Percentiles rank a stretch among this genome's conserved stretches.
These are phyloP conservation scores for Rhinichthys osculus DNA, from an alignment of 2,797 vertebrate species.

Conservation along the genomic window DNA sequence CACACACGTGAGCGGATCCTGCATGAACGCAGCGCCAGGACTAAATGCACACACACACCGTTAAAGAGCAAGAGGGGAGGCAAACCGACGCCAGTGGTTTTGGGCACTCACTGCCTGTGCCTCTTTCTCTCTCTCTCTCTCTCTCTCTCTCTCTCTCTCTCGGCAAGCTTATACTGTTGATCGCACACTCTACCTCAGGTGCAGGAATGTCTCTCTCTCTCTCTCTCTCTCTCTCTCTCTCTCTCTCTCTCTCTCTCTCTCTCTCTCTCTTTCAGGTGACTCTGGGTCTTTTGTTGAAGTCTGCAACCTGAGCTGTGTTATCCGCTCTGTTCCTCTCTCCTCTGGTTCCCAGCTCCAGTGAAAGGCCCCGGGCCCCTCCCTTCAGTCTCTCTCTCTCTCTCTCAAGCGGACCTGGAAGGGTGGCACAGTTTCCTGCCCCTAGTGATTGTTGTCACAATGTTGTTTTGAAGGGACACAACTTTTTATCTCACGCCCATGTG, in stretches of 20 bases:
- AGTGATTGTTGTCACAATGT: constrained; percentile 66
- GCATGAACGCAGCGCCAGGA: constrained; percentile 12
- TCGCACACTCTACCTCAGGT: constrained; percentile 52
- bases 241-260: constrained; percentile 62
- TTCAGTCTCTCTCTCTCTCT: constrained; percentile 25
- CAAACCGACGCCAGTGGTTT: constrained; percentile 38
- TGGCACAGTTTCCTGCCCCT: constrained; percentile 78
- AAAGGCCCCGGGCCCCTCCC: constrained; percentile 54
- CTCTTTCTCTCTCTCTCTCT: too few species aligned
- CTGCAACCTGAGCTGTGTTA: constrained; percentile 62
- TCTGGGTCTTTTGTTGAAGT: constrained; percentile 67
- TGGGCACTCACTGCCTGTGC: constrained; percentile 30
- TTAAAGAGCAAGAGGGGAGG: constrained; percentile 19
- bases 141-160: not conserved
- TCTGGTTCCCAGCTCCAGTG: constrained; percentile 57
- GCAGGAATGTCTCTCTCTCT: constrained; percentile 58
- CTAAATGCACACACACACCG: not conserved
- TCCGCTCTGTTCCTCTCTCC: constrained; percentile 41
- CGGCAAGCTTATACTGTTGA: not conserved
- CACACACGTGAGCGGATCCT: constrained; percentile 13
- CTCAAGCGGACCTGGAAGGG: constrained; percentile 63
- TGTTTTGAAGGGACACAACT: constrained; percentile 41
- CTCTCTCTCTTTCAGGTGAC: constrained; percentile 52
- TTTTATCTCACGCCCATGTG: constrained; percentile 20
- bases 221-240: constrained; percentile 53